A percentile compares a stretch with the other conserved stretches of the same genome.
Conservation (phyloP, 1,140 invertebrate genomes). For the Danaus plexippus region DNA sequence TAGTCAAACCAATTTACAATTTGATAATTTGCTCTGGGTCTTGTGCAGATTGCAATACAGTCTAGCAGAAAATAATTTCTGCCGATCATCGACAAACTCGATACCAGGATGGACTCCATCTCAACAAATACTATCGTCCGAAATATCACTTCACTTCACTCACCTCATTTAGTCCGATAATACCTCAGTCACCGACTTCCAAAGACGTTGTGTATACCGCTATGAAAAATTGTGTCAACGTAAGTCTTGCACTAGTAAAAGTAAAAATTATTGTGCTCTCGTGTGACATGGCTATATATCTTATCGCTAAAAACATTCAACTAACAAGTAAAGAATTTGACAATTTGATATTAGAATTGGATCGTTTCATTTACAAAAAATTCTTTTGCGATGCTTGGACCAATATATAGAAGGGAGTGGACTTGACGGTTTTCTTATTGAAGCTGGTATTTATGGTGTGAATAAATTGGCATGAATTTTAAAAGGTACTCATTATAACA, state of each 20-base stretch:
- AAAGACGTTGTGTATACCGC: constrained; percentile 7
- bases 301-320: no score
- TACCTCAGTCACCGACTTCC: constrained; percentile 5
- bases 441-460: background rate
- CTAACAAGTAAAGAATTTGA: no score
- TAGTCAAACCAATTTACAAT: constrained; percentile 1
- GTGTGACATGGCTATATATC: no score
- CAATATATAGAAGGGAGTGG: constrained; percentile 4
- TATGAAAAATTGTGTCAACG: constrained; percentile 6
- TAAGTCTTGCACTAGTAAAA: background rate
- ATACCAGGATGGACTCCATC: no score
- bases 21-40: constrained; percentile 8
- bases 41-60: constrained; percentile 6
- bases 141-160: no score
- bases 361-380: background rate
- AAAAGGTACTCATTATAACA: constrained; percentile 1
- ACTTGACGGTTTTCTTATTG: background rate
- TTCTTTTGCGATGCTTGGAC: background rate
- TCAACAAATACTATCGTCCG: no score
- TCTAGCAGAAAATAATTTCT: constrained; percentile 3
- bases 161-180: no score
- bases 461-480: background rate
- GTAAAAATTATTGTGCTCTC: no score
- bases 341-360: no score
- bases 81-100: constrained; percentile 1